Evolutionary conservation across 2,888 invertebrate species (phyloP).

Genomic region (Stenolophus ochropezus): DNA sequence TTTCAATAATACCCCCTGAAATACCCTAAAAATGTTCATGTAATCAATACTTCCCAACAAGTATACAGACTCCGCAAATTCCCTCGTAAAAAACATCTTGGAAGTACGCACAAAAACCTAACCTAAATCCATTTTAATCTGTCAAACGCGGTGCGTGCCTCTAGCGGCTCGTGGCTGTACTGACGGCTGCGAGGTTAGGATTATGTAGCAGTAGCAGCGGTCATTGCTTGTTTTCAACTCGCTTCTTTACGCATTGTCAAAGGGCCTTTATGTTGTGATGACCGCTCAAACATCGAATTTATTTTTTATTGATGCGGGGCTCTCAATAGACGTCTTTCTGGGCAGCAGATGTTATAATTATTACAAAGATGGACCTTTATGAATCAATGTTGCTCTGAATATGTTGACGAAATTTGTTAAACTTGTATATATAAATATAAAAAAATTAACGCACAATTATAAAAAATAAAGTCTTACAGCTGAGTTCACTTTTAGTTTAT

Average conservation of each 20-base stretch:
- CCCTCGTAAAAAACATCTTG: not conserved
- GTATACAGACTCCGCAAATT: not conserved
- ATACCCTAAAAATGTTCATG: conserved; percentile 29
- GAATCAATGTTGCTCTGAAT: too few relatives aligned
- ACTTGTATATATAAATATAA: too few relatives aligned
- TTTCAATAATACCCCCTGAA: conserved; percentile 38
- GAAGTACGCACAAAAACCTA: conserved; percentile 17
- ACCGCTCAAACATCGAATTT: conserved; percentile 39
- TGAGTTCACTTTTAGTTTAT: too few relatives aligned
- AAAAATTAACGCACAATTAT: too few relatives aligned
- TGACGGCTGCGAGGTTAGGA: not conserved
- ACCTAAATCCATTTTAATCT: conserved; percentile 49
- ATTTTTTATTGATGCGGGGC: conserved; percentile 23
- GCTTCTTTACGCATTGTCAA: conserved; percentile 27
- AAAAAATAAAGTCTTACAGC: too few relatives aligned
- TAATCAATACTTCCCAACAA: conserved; percentile 23
- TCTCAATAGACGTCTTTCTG: not conserved
- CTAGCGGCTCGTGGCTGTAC: not conserved
- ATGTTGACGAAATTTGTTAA: too few relatives aligned
- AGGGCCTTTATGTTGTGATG: not conserved
- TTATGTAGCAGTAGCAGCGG: conserved; percentile 8
- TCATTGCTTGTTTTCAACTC: conserved; percentile 30
- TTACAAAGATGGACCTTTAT: too few relatives aligned
- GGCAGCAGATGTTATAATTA: conserved; percentile 29
- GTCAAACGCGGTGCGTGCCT: conserved; percentile 2